Evolutionary conservation across 2,888 invertebrate genomes (phyloP).

Genomic region (Nymphalis urticae): DNA sequence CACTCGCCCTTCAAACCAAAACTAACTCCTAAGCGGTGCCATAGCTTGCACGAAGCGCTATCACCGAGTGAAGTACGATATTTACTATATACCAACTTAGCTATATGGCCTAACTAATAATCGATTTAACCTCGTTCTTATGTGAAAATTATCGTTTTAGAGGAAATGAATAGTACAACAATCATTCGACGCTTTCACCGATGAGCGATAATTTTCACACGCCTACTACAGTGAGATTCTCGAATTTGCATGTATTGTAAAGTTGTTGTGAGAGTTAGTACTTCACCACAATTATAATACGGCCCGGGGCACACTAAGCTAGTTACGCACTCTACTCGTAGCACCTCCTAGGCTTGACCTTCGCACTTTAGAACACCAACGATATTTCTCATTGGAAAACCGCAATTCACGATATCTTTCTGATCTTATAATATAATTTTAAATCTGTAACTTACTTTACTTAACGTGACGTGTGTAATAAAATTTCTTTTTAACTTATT

Average conservation of each 20-base stretch:
- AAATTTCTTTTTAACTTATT: too few relatives aligned
- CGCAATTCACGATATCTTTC: background rate
- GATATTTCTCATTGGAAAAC: background rate
- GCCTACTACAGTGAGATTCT: conserved; percentile 33
- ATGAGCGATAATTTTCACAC: conserved; percentile 39
- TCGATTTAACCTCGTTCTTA: background rate
- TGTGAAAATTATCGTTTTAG: conserved; percentile 16
- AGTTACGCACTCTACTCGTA: conserved; percentile 52
- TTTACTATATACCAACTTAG: too few relatives aligned
- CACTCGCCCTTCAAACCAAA: too few relatives aligned
- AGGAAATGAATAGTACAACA: conserved; percentile 29
- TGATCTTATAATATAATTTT: background rate
- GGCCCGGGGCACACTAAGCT: conserved; percentile 56
- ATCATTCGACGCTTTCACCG: conserved; percentile 25
- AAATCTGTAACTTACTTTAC: too few relatives aligned
- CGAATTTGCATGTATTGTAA: conserved; percentile 35
- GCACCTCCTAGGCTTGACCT: conserved; percentile 42
- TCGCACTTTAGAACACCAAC: conserved; percentile 12
- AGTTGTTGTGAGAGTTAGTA: conserved; percentile 38
- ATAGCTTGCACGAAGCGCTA: too few relatives aligned
- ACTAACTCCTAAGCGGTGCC: too few relatives aligned
- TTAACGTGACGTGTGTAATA: too few relatives aligned
- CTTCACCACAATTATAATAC: conserved; percentile 63
- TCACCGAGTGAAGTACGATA: too few relatives aligned
- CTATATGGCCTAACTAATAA: background rate